Evolutionary conservation across 2,113 vertebrate genomes (phyloP), one percentile per base, ranked within the genome.

Genomic region (Falcunculus frontatus): DNA sequence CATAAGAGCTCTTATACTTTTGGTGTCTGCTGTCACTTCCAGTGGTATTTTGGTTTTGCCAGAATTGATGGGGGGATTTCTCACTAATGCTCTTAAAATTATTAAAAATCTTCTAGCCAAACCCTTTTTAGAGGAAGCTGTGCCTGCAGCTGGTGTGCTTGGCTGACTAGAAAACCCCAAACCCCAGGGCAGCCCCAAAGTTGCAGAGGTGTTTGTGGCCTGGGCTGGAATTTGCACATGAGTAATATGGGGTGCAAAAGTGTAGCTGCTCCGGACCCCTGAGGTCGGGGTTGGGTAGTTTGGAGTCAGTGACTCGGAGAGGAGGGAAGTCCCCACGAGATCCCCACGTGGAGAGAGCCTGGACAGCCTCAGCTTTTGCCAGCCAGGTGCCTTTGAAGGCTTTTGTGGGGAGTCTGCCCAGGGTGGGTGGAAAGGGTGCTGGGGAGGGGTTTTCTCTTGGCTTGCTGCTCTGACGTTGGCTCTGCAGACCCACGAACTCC

Each of bases 301-400:
- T 4, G 49, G 62, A 78, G 69, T 26, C 55, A 63, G 63, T 53
- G 52, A 57, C 17, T 77, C 29, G 53, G 76, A 49, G 83, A 69
- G 89, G 27, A 95, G 96, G 89, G 94, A 75, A 91, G 35, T 95
- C 91, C 95, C 90, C 95, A 64, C 7, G n/a, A 84, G 87, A 78
- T 94, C 84, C 91, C 92, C 89, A 29, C 5, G 1, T 33, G 55
- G 33, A 29, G 64, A 13, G 55, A 62, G 5, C 64, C 46, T 60
- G 63, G 17, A 8, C 32, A 52, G 73, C n/a, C 33, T 46, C 65
- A 2, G 60, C 9, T 6, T 7, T 68, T 69, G 46, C 37, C 73
- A 59, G 12, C 30, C 53, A 17, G 33, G 39, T n/a, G 64, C n/a
- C 42, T 56, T n/a, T 25, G 55, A 3, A 17, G 41, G 56, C 6